Percentiles rank a stretch among this genome's conserved stretches.
These are phyloP conservation scores for Ennomos quercinarius DNA, from an alignment of 2,888 invertebrate species.

Conservation along the genomic window DNA sequence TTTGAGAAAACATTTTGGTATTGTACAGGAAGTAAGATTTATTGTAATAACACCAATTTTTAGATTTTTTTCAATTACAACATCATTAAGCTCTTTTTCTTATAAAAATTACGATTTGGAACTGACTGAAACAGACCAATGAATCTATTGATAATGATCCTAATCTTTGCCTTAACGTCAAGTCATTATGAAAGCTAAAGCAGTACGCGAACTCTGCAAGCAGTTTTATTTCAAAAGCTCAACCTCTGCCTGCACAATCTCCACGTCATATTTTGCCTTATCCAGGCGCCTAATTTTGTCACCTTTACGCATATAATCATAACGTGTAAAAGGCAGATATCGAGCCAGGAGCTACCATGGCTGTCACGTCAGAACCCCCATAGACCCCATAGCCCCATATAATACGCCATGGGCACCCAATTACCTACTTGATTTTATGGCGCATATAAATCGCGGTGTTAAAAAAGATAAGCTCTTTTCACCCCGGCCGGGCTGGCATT, in stretches of 20 bases:
- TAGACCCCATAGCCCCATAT: neutral
- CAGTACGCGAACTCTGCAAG: no score
- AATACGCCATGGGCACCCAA: constrained; percentile 32
- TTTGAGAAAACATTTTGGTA: no score
- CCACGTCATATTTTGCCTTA: constrained; percentile 1
- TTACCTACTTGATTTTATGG: constrained; percentile 44
- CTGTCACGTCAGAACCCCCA: constrained; percentile 9
- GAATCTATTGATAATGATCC: no score
- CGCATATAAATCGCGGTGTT: constrained; percentile 37
- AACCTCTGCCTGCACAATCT: neutral
- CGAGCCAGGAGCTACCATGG: neutral
- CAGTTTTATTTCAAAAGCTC: constrained; percentile 1
- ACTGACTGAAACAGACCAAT: no score
- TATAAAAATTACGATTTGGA: no score
- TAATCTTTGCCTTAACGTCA: no score
- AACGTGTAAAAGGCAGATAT: no score
- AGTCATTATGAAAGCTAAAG: no score
- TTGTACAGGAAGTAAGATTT: no score
- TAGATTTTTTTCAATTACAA: no score
- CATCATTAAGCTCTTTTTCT: no score
- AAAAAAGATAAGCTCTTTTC: constrained; percentile 40
- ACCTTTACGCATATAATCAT: constrained; percentile 5
- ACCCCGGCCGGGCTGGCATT: constrained; percentile 13
- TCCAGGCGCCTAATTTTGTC: constrained; percentile 8
- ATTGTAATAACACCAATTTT: no score